Percentiles rank a stretch among this genome's conserved stretches.
Conservation (phyloP, 2,888 invertebrate genomes). For the Minunthozetes semirufus region DNA sequence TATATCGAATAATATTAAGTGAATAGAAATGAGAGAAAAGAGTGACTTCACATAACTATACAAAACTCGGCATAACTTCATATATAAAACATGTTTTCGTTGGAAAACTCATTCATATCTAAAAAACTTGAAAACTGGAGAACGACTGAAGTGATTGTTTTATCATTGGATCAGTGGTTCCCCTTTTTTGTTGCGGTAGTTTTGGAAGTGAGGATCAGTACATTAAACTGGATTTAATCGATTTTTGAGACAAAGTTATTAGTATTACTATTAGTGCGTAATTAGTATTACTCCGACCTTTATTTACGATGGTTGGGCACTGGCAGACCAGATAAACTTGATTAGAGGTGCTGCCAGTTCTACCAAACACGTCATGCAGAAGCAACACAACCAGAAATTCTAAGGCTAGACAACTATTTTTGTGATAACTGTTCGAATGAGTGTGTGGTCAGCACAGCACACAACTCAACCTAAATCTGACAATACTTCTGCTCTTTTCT, state of each 20-base stretch:
- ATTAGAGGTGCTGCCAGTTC: constrained; percentile 15
- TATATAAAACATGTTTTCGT: too few relatives aligned
- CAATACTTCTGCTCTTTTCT: constrained; percentile 1
- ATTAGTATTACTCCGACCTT: constrained; percentile 11
- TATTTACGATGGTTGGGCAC: constrained; percentile 22
- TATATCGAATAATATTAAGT: too few relatives aligned
- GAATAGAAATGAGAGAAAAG: too few relatives aligned
- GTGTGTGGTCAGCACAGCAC: constrained; percentile 8
- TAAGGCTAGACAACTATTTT: not conserved
- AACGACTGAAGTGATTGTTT: too few relatives aligned
- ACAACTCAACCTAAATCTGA: not conserved
- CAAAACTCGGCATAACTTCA: too few relatives aligned
- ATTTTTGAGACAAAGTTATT: constrained; percentile 20
- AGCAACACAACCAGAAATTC: not conserved
- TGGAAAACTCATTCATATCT: too few relatives aligned
- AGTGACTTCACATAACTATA: too few relatives aligned
- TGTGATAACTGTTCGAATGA: not conserved
- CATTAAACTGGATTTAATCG: constrained; percentile 8
- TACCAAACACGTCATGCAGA: constrained; percentile 20
- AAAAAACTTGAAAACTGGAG: too few relatives aligned
- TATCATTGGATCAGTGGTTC: not conserved
- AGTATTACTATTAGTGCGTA: constrained; percentile 10
- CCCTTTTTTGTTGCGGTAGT: not conserved
- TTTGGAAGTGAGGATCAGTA: not conserved
- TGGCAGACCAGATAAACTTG: constrained; percentile 19